These are phyloP conservation scores for Oryzias sinensis DNA, from an alignment of 2,797 vertebrate species.

Conservation along the genomic window DNA sequence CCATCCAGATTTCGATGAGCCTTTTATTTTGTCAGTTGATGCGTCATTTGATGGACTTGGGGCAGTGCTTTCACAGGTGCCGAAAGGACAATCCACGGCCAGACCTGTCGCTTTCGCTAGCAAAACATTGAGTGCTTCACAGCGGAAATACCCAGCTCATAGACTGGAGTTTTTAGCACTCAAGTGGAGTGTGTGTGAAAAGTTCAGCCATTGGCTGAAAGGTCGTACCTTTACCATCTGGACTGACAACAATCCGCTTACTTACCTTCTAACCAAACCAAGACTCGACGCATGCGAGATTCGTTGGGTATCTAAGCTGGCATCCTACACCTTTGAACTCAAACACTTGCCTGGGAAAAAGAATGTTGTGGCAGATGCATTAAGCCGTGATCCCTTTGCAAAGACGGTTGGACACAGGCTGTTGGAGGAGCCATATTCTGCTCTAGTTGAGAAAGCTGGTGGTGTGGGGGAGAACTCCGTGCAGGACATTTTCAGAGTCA, in stretches of 20 bases:
- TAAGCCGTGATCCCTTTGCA: too few species aligned
- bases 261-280: not conserved
- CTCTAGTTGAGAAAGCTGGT: too few species aligned
- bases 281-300: not conserved
- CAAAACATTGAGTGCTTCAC: slow-evolving; percentile 3
- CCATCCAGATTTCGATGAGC: not conserved
- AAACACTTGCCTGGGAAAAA: too few species aligned
- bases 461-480: too few species aligned
- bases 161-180: slow-evolving; percentile 3
- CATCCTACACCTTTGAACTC: not conserved
- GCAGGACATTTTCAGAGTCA: too few species aligned
- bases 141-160: not conserved
- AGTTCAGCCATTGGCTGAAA: not conserved
- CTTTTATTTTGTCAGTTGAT: not conserved
- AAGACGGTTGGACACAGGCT: too few species aligned
- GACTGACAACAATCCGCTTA: not conserved
- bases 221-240: slow-evolving; percentile 1
- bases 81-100: not conserved
- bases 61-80: too few species aligned
- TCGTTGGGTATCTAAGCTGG: not conserved
- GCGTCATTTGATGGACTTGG: too few species aligned
- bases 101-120: not conserved
- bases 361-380: too few species aligned
- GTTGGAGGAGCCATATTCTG: too few species aligned
- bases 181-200: not conserved